Evolutionary conservation across 2,113 vertebrate species (phyloP).

Genomic region (Gobio gobio): DNA sequence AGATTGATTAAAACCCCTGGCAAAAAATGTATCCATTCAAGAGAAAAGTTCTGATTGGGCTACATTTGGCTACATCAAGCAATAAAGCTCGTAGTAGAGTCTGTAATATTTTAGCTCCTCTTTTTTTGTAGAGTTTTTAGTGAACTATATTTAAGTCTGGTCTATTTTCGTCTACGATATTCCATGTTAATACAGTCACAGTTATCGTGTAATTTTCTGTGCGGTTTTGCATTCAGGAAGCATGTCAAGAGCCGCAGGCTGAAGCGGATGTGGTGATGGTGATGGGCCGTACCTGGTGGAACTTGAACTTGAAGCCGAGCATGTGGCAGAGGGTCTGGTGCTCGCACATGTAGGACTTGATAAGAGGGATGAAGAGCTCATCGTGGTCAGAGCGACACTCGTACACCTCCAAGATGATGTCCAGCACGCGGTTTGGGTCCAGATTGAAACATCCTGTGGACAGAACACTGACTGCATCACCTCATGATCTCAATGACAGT

Average conservation of each 20-base stretch:
- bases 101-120: too few species aligned
- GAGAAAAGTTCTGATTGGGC: too few species aligned
- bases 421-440: slow-evolving; percentile 98
- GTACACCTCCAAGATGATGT: slow-evolving; percentile 97
- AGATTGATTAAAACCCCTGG: too few species aligned
- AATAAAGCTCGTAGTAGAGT: too few species aligned
- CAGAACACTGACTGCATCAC: background rate
- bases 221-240: background rate
- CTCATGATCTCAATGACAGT: background rate
- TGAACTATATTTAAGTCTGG: too few species aligned
- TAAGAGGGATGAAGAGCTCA: slow-evolving; percentile 95
- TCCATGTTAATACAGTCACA: too few species aligned
- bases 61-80: too few species aligned
- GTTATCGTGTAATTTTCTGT: too few species aligned
- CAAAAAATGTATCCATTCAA: too few species aligned
- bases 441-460: slow-evolving; percentile 94
- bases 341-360: slow-evolving; percentile 99
- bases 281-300: slow-evolving; percentile 88
- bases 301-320: slow-evolving; percentile 98
- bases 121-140: too few species aligned
- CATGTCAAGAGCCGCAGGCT: too few species aligned
- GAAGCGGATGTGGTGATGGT: background rate
- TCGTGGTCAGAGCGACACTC: slow-evolving; percentile 95
- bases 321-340: slow-evolving; percentile 98
- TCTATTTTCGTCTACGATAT: too few species aligned